phyloP scores from a whole-genome alignment of 2,888 invertebrate genomes.

The Tupiocoris notatus region DNA sequence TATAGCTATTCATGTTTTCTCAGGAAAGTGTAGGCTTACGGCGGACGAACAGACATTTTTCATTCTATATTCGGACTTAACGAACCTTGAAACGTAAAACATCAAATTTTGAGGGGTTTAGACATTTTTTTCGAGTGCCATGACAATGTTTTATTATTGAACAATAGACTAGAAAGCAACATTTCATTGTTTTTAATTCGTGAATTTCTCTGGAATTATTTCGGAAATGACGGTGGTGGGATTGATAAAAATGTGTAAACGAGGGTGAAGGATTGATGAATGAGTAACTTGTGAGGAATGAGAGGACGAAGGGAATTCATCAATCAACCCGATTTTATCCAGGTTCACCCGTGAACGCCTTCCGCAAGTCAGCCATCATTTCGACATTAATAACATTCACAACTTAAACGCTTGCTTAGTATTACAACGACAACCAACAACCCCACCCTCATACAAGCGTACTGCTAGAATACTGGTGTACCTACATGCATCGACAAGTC shows the following conservation, averaged over 20 bases:
- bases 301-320: background rate
- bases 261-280: too few relatives aligned
- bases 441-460: background rate
- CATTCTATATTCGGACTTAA: background rate
- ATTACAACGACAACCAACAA: background rate
- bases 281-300: background rate
- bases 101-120: too few relatives aligned
- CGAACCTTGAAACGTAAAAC: background rate
- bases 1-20: background rate
- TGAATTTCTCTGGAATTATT: too few relatives aligned
- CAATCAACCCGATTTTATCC: constrained; percentile 7
- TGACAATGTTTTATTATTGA: too few relatives aligned
- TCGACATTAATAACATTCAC: background rate
- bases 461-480: too few relatives aligned
- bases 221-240: too few relatives aligned
- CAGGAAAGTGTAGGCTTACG: background rate
- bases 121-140: too few relatives aligned
- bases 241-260: too few relatives aligned
- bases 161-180: too few relatives aligned
- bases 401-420: background rate
- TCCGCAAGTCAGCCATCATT: constrained; percentile 21
- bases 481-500: too few relatives aligned
- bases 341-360: constrained; percentile 6
- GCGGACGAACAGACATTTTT: too few relatives aligned
- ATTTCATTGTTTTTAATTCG: too few relatives aligned